A percentile compares a stretch with the other conserved stretches of the same genome.
phyloP scores from a whole-genome alignment of 2,888 invertebrate genomes.

The Frankliniella fusca region DNA sequence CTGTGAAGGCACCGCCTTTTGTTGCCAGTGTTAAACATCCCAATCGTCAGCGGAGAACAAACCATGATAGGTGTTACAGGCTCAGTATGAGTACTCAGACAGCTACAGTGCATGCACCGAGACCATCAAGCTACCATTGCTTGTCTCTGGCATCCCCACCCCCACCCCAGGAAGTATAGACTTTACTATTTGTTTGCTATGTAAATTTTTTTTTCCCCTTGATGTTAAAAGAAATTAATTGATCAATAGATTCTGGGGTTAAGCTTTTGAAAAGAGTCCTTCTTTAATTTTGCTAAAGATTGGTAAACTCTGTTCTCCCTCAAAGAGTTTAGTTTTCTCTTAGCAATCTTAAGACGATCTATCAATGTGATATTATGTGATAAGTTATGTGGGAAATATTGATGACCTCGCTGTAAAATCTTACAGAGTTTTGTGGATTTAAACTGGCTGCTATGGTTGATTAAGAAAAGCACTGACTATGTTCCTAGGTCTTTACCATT shows the following conservation, averaged over 20 bases:
- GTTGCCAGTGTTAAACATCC: constrained; percentile 9
- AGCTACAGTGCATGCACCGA: not conserved
- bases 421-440: not conserved
- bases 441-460: not conserved
- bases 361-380: constrained; percentile 23
- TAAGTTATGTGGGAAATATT: not conserved
- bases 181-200: not conserved
- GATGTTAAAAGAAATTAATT: not conserved
- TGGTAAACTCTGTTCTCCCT: not conserved
- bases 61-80: constrained; percentile 13
- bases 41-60: not conserved
- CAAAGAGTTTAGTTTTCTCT: not conserved
- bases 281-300: not conserved
- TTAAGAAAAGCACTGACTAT: not conserved
- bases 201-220: not conserved
- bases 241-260: not conserved
- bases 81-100: constrained; percentile 9
- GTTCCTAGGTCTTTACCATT: constrained; percentile 19
- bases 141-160: not conserved
- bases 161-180: constrained; percentile 7
- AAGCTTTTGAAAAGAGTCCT: not conserved
- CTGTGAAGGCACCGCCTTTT: not conserved
- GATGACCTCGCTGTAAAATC: not conserved
- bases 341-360: not conserved
- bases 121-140: constrained; percentile 1